A percentile compares a stretch with the other conserved stretches of the same genome.
phyloP scores from a whole-genome alignment of 2,888 invertebrate species.

The Cosmopolites sordidus region DNA sequence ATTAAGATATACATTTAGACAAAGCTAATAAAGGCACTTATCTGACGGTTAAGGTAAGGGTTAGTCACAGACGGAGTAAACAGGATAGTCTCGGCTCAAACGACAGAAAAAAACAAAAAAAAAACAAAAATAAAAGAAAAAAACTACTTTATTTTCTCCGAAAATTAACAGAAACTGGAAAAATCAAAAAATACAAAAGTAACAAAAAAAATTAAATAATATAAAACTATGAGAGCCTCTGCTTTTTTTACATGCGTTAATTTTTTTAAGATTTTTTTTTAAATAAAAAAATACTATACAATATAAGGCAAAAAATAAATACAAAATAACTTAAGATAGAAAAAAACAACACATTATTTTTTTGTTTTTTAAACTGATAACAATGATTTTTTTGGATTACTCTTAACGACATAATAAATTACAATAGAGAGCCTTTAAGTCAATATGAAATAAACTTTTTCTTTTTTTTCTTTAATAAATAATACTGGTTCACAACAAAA shows the following conservation, averaged over 20 bases:
- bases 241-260: constrained; percentile 10
- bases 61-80: constrained; percentile 1
- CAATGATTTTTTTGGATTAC: not conserved
- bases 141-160: constrained; percentile 20
- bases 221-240: constrained; percentile 17
- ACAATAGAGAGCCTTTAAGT: no score
- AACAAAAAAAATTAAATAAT: constrained; percentile 17
- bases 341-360: constrained; percentile 8
- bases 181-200: constrained; percentile 17
- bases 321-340: constrained; percentile 13
- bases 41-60: not conserved
- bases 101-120: constrained; percentile 8
- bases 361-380: not conserved
- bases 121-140: constrained; percentile 13
- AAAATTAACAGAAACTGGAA: constrained; percentile 13
- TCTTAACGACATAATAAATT: not conserved
- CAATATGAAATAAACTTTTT: no score
- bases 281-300: constrained; percentile 15
- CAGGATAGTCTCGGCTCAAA: not conserved
- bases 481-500: no score
- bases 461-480: no score
- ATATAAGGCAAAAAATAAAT: constrained; percentile 15
- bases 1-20: no score
- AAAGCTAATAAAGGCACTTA: not conserved
- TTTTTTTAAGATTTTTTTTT: not conserved